Percentiles rank a stretch among this genome's conserved stretches.
Evolutionary conservation across 2,888 invertebrate species (phyloP).

Genomic region (Leptinotarsa haldemani): DNA sequence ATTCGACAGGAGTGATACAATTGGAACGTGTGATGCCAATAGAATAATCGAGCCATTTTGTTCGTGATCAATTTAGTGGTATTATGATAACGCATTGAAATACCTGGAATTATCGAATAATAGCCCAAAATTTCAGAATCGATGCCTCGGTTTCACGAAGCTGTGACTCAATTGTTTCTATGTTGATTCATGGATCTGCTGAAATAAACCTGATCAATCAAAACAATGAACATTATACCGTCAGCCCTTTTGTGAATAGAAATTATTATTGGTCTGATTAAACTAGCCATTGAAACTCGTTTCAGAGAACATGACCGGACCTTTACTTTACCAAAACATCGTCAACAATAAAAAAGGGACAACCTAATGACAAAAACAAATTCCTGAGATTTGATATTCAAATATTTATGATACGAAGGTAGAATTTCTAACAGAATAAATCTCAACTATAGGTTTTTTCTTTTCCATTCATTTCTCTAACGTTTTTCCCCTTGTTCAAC

Average conservation of each 20-base stretch:
- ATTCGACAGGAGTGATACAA: background rate
- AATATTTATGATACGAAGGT: background rate
- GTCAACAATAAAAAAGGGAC: too few species aligned
- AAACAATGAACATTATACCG: too few species aligned
- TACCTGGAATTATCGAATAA: background rate
- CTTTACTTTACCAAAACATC: too few species aligned
- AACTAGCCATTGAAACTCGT: too few species aligned
- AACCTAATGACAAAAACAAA: too few species aligned
- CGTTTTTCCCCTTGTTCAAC: background rate
- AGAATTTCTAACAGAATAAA: background rate
- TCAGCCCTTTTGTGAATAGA: too few species aligned
- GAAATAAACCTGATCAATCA: background rate
- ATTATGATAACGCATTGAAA: constrained; percentile 5
- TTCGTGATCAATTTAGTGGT: background rate
- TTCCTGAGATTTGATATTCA: too few species aligned
- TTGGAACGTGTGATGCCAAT: background rate
- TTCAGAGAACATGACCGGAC: too few species aligned
- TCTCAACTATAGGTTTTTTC: background rate
- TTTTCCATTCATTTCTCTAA: background rate
- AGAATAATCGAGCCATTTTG: background rate
- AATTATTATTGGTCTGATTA: too few species aligned
- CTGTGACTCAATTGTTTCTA: background rate
- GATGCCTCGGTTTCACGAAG: background rate
- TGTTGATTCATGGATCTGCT: background rate
- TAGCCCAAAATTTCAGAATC: background rate